phyloP scores from a whole-genome alignment of 2,797 vertebrate genomes.

The Cirrhinus molitorella region DNA sequence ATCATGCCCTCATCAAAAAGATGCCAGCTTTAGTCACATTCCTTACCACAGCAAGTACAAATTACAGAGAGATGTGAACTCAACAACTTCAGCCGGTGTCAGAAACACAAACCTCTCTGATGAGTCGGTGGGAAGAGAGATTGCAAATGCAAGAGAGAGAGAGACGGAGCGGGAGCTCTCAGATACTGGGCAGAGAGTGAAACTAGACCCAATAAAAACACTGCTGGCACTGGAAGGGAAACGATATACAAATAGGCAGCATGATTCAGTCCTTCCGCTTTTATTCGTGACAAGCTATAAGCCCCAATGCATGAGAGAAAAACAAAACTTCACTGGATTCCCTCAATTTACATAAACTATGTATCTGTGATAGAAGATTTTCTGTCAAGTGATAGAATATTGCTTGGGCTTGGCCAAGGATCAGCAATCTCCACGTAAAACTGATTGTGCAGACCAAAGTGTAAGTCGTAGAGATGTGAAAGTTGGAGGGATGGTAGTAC shows the following conservation, averaged over 20 bases:
- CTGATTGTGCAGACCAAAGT: too few relatives aligned
- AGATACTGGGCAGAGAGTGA: conserved; percentile 45
- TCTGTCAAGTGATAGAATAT: neutral
- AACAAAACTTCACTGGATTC: neutral
- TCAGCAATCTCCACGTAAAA: too few relatives aligned
- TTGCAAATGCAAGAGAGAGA: neutral
- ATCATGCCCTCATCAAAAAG: conserved; percentile 35
- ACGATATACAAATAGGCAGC: conserved; percentile 59
- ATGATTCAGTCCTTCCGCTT: conserved; percentile 64
- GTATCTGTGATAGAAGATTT: neutral
- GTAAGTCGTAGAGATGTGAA: too few relatives aligned
- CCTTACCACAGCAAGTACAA: neutral
- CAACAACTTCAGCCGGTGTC: neutral
- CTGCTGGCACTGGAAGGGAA: conserved; percentile 44
- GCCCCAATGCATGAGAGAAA: conserved; percentile 25
- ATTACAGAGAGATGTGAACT: neutral
- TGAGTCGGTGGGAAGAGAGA: conserved; percentile 19
- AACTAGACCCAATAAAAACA: conserved; percentile 58
- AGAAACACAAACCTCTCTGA: neutral
- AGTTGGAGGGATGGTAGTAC: too few relatives aligned
- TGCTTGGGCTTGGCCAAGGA: too few relatives aligned
- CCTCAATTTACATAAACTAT: neutral
- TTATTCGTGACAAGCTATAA: conserved; percentile 14
- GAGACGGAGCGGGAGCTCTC: neutral
- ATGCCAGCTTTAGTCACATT: neutral